Percentiles rank a stretch among this genome's conserved stretches.
Conservation (phyloP, 2,113 vertebrate genomes). For the Dromaius novaehollandiae region DNA sequence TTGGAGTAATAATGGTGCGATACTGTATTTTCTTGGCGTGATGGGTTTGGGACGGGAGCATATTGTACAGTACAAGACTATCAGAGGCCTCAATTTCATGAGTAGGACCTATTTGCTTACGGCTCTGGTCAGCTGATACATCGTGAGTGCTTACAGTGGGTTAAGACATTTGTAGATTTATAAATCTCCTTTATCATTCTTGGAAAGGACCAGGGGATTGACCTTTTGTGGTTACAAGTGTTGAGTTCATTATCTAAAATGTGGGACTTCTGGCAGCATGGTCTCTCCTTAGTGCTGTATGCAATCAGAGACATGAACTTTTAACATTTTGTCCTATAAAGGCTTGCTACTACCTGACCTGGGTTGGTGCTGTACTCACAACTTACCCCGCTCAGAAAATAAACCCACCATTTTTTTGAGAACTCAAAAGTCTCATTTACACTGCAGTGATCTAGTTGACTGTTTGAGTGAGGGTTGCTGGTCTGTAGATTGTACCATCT, state of each 20-base stretch:
- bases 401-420: not conserved
- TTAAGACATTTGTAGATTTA: not conserved
- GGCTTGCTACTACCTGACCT: not conserved
- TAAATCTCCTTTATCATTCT: not conserved
- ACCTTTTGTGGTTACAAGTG: not conserved
- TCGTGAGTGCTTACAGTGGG: not conserved
- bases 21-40: not conserved
- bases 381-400: accelerated
- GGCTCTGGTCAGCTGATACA: accelerated
- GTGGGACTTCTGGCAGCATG: not conserved
- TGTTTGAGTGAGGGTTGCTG: not conserved
- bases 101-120: not conserved
- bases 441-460: not conserved
- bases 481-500: not conserved
- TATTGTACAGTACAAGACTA: not conserved
- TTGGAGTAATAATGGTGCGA: not conserved
- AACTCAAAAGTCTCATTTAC: not conserved
- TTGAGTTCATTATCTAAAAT: not conserved
- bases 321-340: not conserved
- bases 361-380: not conserved
- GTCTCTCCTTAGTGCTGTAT: not conserved
- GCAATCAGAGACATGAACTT: not conserved
- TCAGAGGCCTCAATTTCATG: not conserved
- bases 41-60: not conserved
- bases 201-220: not conserved